Evolutionary conservation across 2,888 invertebrate genomes (phyloP), one percentile per base, ranked within the genome.

Genomic region (Tetragonisca angustula): DNA sequence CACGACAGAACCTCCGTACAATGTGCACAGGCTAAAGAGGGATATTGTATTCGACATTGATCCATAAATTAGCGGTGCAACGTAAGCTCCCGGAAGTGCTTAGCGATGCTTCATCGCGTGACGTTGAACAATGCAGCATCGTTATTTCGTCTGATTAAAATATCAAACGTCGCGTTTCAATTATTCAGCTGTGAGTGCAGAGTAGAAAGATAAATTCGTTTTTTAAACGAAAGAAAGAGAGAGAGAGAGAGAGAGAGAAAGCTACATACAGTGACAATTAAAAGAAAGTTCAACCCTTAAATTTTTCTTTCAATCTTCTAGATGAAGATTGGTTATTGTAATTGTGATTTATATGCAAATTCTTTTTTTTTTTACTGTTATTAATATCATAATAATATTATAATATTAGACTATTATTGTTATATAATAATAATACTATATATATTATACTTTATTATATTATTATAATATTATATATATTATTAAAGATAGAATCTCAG

Each of bases 11-110:
- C 36, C 13, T 24, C n/a, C 17, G 19, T 21, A 77, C 56, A 77
- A 77, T 77, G 64, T 15, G 64, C 54, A 11, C 43, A 0, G 21
- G 43, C 24, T 36, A 50, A 72, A 61, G 24, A 50, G 79, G 21
- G 24, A 70, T 64, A 69, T 69, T 64, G 76, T 70, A 56, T 76
- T 76, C 79, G 64, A 56, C 49, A 79, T 76, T 70, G 69, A 70
- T 79, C 75, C 75, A 75, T 79, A 79, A 79, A 79, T 79, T 75
- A 75, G 56, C 61, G 32, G 43, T 54, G 75, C 76, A 54, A 27
- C 69, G 75, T 75, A 69, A 75, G 69, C 79, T 56, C 24, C 52
- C 21, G 74, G 54, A 75, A 64, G 62, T 70, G 74, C 69, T 65
- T 76, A 76, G 64, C 75, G 52, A 21, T 76, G 79, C 75, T 69